Evolutionary conservation across 2,888 invertebrate genomes (phyloP), one percentile per base, ranked within the genome.

Genomic region (Onthophagus sagittarius): DNA sequence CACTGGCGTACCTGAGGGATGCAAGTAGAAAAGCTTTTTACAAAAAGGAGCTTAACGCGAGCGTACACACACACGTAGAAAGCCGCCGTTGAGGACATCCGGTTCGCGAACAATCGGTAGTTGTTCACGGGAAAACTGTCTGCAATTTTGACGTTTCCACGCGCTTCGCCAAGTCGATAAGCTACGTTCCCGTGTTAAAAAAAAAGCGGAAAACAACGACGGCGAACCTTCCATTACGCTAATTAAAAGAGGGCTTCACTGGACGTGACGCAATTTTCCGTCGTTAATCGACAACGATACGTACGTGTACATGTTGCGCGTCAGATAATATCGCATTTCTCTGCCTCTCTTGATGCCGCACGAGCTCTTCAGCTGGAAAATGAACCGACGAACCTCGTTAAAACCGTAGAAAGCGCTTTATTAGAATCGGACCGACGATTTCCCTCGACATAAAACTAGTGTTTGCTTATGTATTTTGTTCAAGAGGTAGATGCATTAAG

Each of bases 211-310:
- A 64, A 64, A 67, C 15, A 64, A 14, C 67, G 13, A 15, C n/a
- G 6, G 67, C 23, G 67, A n/a, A 31, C n/a, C 23, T n/a, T 15
- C 67, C 31, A 67, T 67, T 67, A 67, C 67, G 23, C 67, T 67
- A 67, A 67, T 67, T 67, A 67, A 67, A 67, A 32, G n/a, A 67
- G 39, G 67, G 31, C 23, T 67, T 23, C 67, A 67, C 67, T 15
- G 31, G 64, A 14, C 31, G 23, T 23, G 15, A 31, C 5, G 23
- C 15, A 53, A 53, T 53, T 53, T 53, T 53, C 39, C 39, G 39
- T 53, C 7, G 39, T 53, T 53, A 53, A 53, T 53, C 39, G 39
- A 53, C 39, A 11, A 53, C 39, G 39, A 53, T 53, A 53, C 39
- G 39, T 11, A 11, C 11, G 11, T 53, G 39, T 53, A 53, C 39